Base-by-base conservation (phyloP, 2,113 vertebrate species). In the Hiodon alosoides region DNA sequence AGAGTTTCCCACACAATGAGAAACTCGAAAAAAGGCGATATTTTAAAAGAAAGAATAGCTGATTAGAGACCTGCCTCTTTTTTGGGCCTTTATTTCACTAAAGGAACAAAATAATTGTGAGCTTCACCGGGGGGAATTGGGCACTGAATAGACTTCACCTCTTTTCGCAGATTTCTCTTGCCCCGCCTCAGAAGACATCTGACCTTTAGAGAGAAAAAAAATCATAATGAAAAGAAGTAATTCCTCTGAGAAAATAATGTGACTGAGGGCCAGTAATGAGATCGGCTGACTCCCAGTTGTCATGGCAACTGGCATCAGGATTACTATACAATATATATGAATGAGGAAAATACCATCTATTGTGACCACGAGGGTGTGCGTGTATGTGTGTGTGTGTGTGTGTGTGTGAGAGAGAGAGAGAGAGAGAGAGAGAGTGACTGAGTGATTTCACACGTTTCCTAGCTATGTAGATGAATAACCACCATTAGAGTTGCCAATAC, bases 181-280 rank as follows among this genome's bases (percentile, higher is more conserved):
- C 92, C 90, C 92, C 86, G 92, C 95, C 94, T 92, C 93, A 92
- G 93, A 95, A 93, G 93, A 95, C 94, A 93, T 93, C 93, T 97
- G 95, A 98, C 95, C 95, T 98, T 97, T 97, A 92, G 92, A 94
- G 93, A 87, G 84, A 81, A 81, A 82, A 67, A 85, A 92, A 93
- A 78, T 67, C 31, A 93, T 94, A 93, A 94, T 94, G 92, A 92
- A 94, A 94, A 93, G 90, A 89, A 92, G 91, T 90, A 92, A 93
- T 92, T 93, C 92, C 93, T 93, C 87, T 86, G 93, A 93, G 93
- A 91, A 93, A 93, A 93, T 93, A 90, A 91, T 89, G 91, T 91
- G 92, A 91, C 91, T 88, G 78, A 86, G 88, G 90, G 89, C 87
- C 87, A 79, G 93, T 93, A 93, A 94, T 92, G 92, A 94, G 92